phyloP scores from a whole-genome alignment of 2,888 invertebrate species.

The Argyresthia goedartella region DNA sequence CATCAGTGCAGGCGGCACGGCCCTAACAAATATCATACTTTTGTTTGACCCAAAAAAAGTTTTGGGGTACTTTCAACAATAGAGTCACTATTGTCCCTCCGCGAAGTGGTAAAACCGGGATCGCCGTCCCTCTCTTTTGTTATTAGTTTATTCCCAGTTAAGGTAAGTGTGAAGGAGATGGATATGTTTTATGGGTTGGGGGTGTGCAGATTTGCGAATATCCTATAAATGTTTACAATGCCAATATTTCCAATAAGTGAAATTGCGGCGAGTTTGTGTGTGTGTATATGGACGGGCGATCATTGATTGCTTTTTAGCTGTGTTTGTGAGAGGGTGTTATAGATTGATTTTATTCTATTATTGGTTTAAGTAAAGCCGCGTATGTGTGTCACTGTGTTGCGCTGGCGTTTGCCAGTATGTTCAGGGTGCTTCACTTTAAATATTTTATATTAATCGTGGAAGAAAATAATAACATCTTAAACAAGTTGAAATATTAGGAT shows the following conservation, averaged over 20 bases:
- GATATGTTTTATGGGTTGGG: conserved; percentile 30
- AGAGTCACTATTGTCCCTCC: conserved; percentile 63
- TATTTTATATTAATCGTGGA: neutral
- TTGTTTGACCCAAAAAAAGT: conserved; percentile 69
- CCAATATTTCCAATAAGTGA: conserved; percentile 57
- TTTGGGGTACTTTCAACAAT: conserved; percentile 67
- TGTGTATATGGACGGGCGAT: conserved; percentile 35
- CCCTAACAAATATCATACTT: conserved; percentile 67
- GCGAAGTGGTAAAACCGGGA: conserved; percentile 52
- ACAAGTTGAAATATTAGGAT: too few species aligned
- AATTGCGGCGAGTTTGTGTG: conserved; percentile 22
- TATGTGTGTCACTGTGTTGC: conserved; percentile 68
- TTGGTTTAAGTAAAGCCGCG: conserved; percentile 69
- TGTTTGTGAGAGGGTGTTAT: conserved; percentile 62
- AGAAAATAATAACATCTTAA: too few species aligned
- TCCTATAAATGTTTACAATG: conserved; percentile 64
- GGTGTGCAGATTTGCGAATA: conserved; percentile 57
- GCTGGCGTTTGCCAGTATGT: conserved; percentile 35
- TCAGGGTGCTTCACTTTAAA: conserved; percentile 25
- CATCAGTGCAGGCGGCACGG: conserved; percentile 54
- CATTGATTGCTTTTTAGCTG: conserved; percentile 42
- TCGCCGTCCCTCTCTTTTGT: conserved; percentile 33
- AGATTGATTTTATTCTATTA: conserved; percentile 69
- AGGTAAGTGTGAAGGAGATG: conserved; percentile 31
- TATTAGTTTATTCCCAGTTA: conserved; percentile 13